Percentiles rank a stretch among this genome's conserved stretches.
Conservation (phyloP, 2,113 vertebrate species). For the Mustelus asterias region DNA sequence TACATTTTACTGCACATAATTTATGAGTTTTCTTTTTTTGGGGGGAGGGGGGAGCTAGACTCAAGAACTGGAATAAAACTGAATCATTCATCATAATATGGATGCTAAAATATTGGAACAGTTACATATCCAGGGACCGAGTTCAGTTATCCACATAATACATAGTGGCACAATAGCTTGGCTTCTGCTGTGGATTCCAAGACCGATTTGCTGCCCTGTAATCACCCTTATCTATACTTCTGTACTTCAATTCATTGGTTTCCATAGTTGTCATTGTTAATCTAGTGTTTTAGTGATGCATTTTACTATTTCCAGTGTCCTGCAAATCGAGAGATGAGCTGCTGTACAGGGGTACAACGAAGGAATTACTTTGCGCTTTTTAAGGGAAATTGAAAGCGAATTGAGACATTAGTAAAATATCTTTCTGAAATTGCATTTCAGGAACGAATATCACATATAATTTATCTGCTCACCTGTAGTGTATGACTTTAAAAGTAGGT, state of each 20-base stretch:
- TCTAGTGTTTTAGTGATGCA: neutral
- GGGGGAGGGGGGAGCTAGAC: neutral
- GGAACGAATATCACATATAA: neutral
- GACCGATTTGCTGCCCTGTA: neutral
- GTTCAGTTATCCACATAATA: neutral
- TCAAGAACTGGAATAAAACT: neutral
- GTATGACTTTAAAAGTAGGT: neutral
- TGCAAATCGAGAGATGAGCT: neutral
- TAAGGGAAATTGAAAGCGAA: neutral
- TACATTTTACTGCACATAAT: conserved; percentile 20
- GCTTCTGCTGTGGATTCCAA: neutral
- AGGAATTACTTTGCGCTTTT: neutral
- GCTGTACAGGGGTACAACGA: neutral
- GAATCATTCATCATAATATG: neutral
- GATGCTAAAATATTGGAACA: neutral
- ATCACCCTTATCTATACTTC: neutral
- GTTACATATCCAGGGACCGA: neutral
- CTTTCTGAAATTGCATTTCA: neutral
- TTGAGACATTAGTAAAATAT: neutral
- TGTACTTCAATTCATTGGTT: neutral
- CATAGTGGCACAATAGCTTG: no score
- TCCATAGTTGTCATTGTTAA: neutral
- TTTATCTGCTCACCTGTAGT: neutral
- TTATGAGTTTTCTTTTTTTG: neutral
- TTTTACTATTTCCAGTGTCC: neutral